Evolutionary conservation across 2,888 invertebrate genomes (phyloP).

Genomic region (Drosophila leonis): DNA sequence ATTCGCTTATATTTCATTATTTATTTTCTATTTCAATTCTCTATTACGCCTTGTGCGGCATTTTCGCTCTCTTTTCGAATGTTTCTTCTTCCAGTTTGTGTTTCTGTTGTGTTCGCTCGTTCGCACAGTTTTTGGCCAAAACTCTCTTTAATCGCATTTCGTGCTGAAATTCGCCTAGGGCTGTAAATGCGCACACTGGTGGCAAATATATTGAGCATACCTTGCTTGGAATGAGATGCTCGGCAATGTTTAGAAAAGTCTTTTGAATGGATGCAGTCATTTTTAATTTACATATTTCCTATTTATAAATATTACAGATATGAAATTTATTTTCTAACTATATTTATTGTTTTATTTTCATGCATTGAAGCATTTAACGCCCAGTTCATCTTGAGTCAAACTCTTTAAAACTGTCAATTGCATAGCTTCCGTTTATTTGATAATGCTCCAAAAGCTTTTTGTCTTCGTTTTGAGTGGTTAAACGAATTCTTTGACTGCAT

Average conservation of each 20-base stretch:
- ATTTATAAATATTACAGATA: background rate
- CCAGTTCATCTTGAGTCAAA: background rate
- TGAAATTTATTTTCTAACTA: background rate
- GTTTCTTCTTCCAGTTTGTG: constrained; percentile 26
- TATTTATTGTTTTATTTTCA: background rate
- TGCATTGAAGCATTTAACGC: background rate
- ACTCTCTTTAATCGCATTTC: constrained; percentile 22
- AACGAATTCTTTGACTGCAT: constrained; percentile 53
- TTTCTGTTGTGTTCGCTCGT: constrained; percentile 68
- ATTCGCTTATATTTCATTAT: constrained; percentile 74
- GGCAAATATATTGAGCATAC: constrained; percentile 24
- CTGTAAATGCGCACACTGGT: constrained; percentile 27
- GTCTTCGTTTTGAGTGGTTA: constrained; percentile 27
- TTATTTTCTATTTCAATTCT: constrained; percentile 76
- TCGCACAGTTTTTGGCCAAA: constrained; percentile 45
- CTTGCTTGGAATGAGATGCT: background rate
- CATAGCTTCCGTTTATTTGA: constrained; percentile 25
- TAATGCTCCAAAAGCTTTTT: constrained; percentile 5
- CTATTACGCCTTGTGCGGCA: constrained; percentile 66
- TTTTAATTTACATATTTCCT: background rate
- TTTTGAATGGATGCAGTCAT: background rate
- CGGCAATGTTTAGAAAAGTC: background rate
- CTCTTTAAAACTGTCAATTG: constrained; percentile 32
- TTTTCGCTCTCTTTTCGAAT: constrained; percentile 32
- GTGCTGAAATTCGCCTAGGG: constrained; percentile 26